phyloP scores from a whole-genome alignment of 2,797 vertebrate species.

The Peromyscus eremicus region DNA sequence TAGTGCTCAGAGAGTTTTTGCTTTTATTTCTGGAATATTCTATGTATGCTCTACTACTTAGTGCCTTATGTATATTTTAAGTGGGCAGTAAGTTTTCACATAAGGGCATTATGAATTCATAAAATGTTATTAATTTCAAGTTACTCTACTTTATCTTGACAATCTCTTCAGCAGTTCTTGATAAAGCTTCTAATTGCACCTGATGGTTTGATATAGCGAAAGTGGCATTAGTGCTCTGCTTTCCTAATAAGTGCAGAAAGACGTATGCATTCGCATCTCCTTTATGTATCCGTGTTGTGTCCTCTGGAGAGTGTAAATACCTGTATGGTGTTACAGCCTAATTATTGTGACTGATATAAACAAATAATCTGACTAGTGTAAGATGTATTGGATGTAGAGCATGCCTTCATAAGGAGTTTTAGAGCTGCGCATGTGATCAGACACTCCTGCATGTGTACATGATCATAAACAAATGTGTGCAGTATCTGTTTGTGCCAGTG shows the following conservation, averaged over 20 bases:
- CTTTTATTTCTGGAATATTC: conserved; percentile 63
- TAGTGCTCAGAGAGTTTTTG: conserved; percentile 68
- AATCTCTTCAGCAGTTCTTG: background rate
- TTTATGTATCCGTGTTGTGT: background rate
- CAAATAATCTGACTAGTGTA: background rate
- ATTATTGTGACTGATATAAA: background rate
- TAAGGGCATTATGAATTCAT: conserved; percentile 2
- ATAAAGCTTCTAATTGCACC: background rate
- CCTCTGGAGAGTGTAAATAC: background rate
- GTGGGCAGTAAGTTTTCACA: conserved; percentile 42
- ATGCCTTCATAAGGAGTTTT: background rate
- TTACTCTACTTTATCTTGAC: conserved; percentile 30
- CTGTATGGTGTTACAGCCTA: background rate
- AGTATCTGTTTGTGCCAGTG: background rate
- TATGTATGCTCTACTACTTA: conserved; percentile 62
- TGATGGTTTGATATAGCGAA: background rate
- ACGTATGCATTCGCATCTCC: background rate
- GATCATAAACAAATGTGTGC: background rate
- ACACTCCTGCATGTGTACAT: rapidly evolving
- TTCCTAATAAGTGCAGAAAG: background rate
- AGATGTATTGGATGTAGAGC: background rate
- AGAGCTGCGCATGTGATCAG: rapidly evolving
- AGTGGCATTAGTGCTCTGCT: background rate
- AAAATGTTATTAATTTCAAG: conserved; percentile 50
- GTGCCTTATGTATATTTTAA: conserved; percentile 33